Evolutionary conservation across 2,888 invertebrate species (phyloP).

Genomic region (Heterodera filipjevi): DNA sequence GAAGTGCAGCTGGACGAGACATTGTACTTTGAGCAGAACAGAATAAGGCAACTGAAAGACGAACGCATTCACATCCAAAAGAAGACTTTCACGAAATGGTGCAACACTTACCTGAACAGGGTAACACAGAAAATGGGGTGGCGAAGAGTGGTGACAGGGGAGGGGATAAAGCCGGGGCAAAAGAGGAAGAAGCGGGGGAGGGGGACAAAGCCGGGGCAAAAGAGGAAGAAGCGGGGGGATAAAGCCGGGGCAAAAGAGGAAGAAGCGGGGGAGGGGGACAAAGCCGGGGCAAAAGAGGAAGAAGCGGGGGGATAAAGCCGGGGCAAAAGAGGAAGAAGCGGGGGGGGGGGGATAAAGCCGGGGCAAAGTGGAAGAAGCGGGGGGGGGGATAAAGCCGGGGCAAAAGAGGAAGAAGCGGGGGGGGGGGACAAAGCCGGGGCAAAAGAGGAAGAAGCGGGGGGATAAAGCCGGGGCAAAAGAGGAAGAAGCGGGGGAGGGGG

Average conservation of each 20-base stretch:
- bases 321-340: not conserved
- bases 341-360: not conserved
- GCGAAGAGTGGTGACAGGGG: not conserved
- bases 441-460: not conserved
- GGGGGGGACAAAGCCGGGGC: not conserved
- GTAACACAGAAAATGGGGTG: slow-evolving; percentile 70
- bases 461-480: not conserved
- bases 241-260: not conserved
- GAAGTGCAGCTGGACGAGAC: slow-evolving; percentile 55
- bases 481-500: not conserved
- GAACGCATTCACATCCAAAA: slow-evolving; percentile 97
- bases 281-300: not conserved
- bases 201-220: not conserved
- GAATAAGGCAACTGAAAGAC: slow-evolving; percentile 74
- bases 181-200: not conserved
- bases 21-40: slow-evolving; percentile 59
- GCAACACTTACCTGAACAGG: slow-evolving; percentile 93
- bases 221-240: not conserved
- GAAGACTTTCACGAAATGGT: slow-evolving; percentile 99
- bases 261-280: not conserved
- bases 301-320: not conserved
- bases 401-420: not conserved
- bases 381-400: not conserved
- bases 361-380: not conserved
- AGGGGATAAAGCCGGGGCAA: no score